These are phyloP conservation scores for Cosmia trapezina DNA, from an alignment of 2,888 invertebrate species.

Conservation along the genomic window DNA sequence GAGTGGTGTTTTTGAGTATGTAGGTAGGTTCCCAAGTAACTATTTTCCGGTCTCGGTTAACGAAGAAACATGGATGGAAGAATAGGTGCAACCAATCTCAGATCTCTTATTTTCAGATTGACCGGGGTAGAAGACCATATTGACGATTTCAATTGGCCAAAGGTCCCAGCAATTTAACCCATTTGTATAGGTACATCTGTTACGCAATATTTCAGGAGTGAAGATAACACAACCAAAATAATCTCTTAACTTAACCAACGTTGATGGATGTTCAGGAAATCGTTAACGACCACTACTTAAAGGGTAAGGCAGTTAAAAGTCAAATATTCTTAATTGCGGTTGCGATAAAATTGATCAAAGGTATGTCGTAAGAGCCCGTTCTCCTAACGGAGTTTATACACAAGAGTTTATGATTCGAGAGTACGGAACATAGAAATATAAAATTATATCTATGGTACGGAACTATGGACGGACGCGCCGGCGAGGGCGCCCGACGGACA, in stretches of 20 bases:
- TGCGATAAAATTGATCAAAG: slow-evolving; percentile 65
- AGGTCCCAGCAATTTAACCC: no score
- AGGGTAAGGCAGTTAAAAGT: slow-evolving; percentile 37
- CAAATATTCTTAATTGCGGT: slow-evolving; percentile 58
- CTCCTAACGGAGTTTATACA: slow-evolving; percentile 1
- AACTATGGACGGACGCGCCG: background rate
- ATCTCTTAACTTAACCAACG: slow-evolving; percentile 21
- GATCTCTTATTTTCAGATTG: no score
- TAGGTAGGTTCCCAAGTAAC: no score
- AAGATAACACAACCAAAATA: slow-evolving; percentile 21
- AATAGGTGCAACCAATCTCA: background rate
- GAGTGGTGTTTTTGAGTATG: background rate
- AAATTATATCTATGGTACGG: no score
- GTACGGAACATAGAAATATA: no score
- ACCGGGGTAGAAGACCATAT: no score
- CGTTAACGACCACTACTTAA: slow-evolving; percentile 29
- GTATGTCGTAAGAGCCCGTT: slow-evolving; percentile 14
- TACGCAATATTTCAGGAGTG: background rate
- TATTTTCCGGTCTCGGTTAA: no score
- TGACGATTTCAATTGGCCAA: no score
- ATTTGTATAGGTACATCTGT: no score
- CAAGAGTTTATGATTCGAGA: background rate
- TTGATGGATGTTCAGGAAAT: slow-evolving; percentile 38
- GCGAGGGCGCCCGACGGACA: slow-evolving; percentile 29
- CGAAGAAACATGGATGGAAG: background rate